Base-by-base conservation (phyloP, 1,140 invertebrate species). In the Drosophila subpulchrella region DNA sequence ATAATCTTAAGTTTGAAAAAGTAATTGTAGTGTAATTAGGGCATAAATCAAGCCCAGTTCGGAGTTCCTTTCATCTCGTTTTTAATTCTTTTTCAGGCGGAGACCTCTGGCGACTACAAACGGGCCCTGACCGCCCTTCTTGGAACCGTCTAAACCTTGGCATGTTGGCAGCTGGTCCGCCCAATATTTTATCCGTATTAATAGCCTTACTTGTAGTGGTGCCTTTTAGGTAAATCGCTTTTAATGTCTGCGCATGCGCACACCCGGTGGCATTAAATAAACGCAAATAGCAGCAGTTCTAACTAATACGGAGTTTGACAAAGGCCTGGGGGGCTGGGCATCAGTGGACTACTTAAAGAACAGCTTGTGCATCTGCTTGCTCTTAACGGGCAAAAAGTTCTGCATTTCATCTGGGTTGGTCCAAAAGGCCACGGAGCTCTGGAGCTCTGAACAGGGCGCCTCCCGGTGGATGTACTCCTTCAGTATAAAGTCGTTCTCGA, bases 391-490 rank as follows among this genome's bases (percentile, higher is more conserved):
- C 51, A 95, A 84, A 86, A 93, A 82, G 15, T 93, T 93, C 17
- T 94, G 93, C 75, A 95, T 94, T 77, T 93, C 93, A 79, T 93
- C 94, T 12, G 94, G 94, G 36, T 93, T 94, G 30, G 93, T 93
- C 73, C 94, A 94, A 17, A 94, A 84, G 32, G 84, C 70, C 13
- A 93, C 78, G 2, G 94, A 93, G 15, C 92, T 92, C 93, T 94
- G 72, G 0, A 88, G 27, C 7, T 73, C 38, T 0, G 60, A 30
- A 27, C 84, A 94, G 77, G 94, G 94, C 7, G 95, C 94, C 93
- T 97, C 96, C 76, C 95, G 94, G 15, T 95, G 94, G 17, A 95
- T 97, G 72, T 94, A 97, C 91, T 98, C 97, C 76, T 96, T 94
- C 8, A 98, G 89, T 24, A 98, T 93, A 92, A 96, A 97, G 76